phyloP scores from a whole-genome alignment of 1,140 invertebrate species.

The Uloborus diversus region DNA sequence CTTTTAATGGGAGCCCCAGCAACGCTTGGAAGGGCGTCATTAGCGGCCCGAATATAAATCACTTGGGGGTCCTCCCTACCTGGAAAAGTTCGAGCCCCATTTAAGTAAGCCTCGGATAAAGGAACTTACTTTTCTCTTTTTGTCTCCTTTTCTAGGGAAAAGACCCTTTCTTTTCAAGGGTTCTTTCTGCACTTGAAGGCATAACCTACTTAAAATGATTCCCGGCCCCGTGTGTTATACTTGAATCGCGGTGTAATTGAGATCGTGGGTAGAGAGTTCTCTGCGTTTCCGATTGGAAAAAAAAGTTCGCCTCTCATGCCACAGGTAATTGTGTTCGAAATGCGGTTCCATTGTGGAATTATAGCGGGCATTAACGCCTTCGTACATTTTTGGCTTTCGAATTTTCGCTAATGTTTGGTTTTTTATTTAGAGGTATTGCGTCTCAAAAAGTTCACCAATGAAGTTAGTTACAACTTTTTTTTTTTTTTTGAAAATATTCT shows the following conservation, averaged over 20 bases:
- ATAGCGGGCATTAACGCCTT: conserved; percentile 36
- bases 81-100: conserved; percentile 46
- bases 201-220: conserved; percentile 55
- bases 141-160: conserved; percentile 36
- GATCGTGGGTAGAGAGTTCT: conserved; percentile 16
- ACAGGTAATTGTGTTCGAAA: conserved; percentile 52
- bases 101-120: conserved; percentile 43
- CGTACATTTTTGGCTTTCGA: background rate
- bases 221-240: conserved; percentile 40
- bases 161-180: conserved; percentile 23
- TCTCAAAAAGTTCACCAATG: too few species aligned
- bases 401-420: conserved; percentile 2
- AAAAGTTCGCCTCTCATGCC: conserved; percentile 27
- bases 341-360: conserved; percentile 28
- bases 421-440: conserved; percentile 31
- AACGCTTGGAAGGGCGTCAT: conserved; percentile 44
- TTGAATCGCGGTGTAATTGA: conserved; percentile 44
- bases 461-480: too few species aligned
- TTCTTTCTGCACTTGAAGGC: too few species aligned
- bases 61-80: conserved; percentile 40
- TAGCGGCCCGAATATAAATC: conserved; percentile 55
- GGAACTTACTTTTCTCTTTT: conserved; percentile 23
- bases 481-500: too few species aligned
- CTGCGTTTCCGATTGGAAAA: conserved; percentile 39
- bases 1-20: conserved; percentile 49